Conservation (phyloP, 1,140 invertebrate genomes). For the Colletes latitarsis region DNA sequence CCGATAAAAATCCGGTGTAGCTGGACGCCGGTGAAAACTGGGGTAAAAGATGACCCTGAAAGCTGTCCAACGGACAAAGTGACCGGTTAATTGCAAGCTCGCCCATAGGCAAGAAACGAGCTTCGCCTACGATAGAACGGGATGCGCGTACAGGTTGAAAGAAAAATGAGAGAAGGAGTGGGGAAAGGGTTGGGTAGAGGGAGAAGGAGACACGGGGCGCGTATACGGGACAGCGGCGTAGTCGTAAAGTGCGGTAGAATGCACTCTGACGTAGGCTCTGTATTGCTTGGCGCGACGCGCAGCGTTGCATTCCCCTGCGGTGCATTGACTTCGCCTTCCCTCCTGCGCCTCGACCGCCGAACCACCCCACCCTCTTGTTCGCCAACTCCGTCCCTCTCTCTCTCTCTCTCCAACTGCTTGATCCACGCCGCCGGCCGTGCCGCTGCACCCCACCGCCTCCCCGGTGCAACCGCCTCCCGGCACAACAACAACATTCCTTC, state of each 20-base stretch:
- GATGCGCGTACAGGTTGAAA: not conserved
- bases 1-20: too few relatives aligned
- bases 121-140: not conserved
- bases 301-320: constrained; percentile 77
- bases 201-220: not conserved
- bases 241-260: constrained; percentile 72
- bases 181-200: not conserved
- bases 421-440: constrained; percentile 62
- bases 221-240: constrained; percentile 41
- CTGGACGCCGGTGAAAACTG: not conserved
- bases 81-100: constrained; percentile 5
- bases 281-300: constrained; percentile 71
- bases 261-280: constrained; percentile 74
- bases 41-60: constrained; percentile 10
- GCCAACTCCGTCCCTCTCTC: constrained; percentile 5
- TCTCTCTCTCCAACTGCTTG: constrained; percentile 33
- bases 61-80: not conserved
- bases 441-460: constrained; percentile 46
- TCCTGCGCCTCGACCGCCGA: constrained; percentile 50
- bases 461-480: constrained; percentile 72
- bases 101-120: not conserved
- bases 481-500: constrained; percentile 80
- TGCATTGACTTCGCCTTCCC: constrained; percentile 77
- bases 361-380: constrained; percentile 23
- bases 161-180: not conserved